Evolutionary conservation across 1,140 invertebrate genomes (phyloP).

Genomic region (Hydropsyche tenuis): DNA sequence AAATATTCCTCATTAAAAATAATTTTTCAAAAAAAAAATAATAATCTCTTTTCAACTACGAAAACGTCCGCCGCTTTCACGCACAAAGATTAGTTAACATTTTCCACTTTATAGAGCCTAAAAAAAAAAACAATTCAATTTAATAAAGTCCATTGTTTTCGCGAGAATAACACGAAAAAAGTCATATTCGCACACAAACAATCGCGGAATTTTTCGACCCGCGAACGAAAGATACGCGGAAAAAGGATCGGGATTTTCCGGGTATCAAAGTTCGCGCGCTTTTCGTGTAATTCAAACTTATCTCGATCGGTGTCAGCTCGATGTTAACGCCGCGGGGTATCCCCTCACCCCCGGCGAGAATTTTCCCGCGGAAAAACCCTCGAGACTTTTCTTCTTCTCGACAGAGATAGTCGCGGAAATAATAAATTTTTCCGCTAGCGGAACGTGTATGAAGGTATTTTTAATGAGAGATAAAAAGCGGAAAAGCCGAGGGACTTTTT

Average conservation of each 20-base stretch:
- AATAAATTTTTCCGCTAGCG: slow-evolving; percentile 30
- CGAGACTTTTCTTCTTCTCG: slow-evolving; percentile 20
- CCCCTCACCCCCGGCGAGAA: background rate
- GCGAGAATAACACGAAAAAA: background rate
- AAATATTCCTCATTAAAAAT: slow-evolving; percentile 1
- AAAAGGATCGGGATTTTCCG: slow-evolving; percentile 5
- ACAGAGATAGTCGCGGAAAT: slow-evolving; percentile 32
- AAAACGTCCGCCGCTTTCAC: too few species aligned
- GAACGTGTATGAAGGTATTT: slow-evolving; percentile 16
- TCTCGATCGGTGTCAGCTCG: slow-evolving; percentile 33
- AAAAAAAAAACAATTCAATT: slow-evolving; percentile 4
- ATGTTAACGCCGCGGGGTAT: slow-evolving; percentile 20
- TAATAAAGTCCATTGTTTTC: background rate
- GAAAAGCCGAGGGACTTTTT: background rate
- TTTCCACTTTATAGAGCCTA: background rate
- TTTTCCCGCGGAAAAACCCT: slow-evolving; percentile 23
- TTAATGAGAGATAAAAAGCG: slow-evolving; percentile 25
- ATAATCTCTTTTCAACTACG: too few species aligned
- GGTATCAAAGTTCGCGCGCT: slow-evolving; percentile 30
- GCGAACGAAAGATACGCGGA: background rate
- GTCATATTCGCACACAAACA: background rate
- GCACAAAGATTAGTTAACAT: too few species aligned
- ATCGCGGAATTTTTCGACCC: background rate
- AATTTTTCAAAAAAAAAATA: too few species aligned
- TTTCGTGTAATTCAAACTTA: slow-evolving; percentile 35